Conservation (phyloP, 2,113 vertebrate species). For the Nesoenas mayeri region DNA sequence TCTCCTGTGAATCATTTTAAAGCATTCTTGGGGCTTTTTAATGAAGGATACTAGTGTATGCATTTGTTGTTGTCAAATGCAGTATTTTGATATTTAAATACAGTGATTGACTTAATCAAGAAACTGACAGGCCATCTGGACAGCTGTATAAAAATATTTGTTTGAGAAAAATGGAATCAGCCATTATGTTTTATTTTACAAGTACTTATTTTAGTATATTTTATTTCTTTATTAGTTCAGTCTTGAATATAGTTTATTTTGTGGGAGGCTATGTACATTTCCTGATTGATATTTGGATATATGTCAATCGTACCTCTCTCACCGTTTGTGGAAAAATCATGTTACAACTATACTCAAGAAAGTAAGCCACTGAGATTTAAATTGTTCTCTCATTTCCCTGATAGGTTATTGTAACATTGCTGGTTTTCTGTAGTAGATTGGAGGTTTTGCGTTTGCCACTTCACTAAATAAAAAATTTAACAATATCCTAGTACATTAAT, state of each 20-base stretch:
- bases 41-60: neutral
- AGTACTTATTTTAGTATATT: neutral
- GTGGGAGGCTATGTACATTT: neutral
- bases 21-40: neutral
- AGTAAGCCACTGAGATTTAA: neutral
- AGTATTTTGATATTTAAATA: neutral
- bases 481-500: neutral
- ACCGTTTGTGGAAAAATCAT: neutral
- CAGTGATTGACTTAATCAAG: neutral
- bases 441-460: neutral
- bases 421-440: neutral
- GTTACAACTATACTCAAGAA: neutral
- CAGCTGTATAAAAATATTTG: neutral
- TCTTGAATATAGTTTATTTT: neutral
- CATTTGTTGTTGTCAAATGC: neutral
- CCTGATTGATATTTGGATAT: fast-evolving
- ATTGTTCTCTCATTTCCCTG: neutral
- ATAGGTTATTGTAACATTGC: neutral
- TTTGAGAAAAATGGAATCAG: neutral
- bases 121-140: neutral
- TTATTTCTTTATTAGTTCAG: neutral
- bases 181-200: neutral
- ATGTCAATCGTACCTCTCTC: neutral
- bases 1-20: neutral
- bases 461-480: neutral